Conservation (phyloP, 2,797 vertebrate genomes). For the Oryzias sinensis region DNA sequence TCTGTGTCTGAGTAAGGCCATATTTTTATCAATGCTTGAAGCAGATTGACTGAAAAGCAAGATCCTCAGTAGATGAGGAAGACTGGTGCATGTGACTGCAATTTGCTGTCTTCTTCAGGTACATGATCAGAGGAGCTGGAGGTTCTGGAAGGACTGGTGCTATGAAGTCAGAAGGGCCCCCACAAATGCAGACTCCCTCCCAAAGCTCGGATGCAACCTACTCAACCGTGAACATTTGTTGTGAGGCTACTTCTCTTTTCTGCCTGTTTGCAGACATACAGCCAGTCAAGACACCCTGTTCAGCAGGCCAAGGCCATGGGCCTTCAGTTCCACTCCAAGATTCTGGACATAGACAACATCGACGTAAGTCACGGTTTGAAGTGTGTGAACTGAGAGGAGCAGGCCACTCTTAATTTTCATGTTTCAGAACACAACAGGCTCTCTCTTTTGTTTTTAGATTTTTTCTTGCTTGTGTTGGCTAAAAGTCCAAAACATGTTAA, state of each 20-base stretch:
- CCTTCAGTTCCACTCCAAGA: slow-evolving; percentile 89
- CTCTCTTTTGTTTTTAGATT: too few species aligned
- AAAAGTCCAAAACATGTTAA: too few species aligned
- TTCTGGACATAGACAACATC: slow-evolving; percentile 92
- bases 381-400: too few species aligned
- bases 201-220: not conserved
- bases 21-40: not conserved
- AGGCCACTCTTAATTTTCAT: too few species aligned
- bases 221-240: too few species aligned
- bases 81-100: not conserved
- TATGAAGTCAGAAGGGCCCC: slow-evolving; percentile 88
- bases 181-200: not conserved
- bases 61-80: too few species aligned
- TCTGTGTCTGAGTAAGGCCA: not conserved
- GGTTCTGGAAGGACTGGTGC: slow-evolving; percentile 94
- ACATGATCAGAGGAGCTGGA: slow-evolving; percentile 93
- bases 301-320: slow-evolving; percentile 90
- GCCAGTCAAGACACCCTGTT: slow-evolving; percentile 91
- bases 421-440: too few species aligned
- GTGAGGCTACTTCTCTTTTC: slow-evolving; percentile 3
- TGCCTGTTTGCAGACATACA: slow-evolving; percentile 84
- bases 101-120: slow-evolving; percentile 75
- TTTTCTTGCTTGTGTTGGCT: too few species aligned
- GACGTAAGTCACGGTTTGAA: slow-evolving; percentile 65
- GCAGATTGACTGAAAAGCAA: not conserved